Base-by-base conservation (phyloP, 2,797 vertebrate species). In the Apodemus agrarius region DNA sequence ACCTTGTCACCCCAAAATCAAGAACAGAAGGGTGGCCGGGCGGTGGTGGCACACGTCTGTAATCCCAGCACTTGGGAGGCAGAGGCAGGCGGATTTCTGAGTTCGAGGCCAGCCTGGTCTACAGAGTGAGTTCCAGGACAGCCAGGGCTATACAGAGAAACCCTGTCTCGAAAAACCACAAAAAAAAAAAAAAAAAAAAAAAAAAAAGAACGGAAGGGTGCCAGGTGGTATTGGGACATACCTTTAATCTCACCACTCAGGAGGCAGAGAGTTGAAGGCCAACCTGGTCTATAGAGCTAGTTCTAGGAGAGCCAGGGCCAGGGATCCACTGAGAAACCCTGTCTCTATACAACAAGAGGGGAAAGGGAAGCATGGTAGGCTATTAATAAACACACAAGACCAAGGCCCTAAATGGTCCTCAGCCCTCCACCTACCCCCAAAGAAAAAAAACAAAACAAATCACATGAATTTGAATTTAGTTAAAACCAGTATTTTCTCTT, bases 391-490 rank as follows among this genome's bases (percentile, higher is more conserved):
- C 19, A 81, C 34, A 57, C 10, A 52, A 21, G 31, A n/a, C 49
- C 31, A 34, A n/a, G 31, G 21, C 22, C 6, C 34, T 57, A 26
- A 16, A 49, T 52, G 3, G 31, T 52, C 43, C 61, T 34, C 10
- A 65, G 29, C 82, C 40, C n/a, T 37, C 80, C 54, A 82, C 31
- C 19, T 21, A 17, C 65, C 65, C 74, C 22, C 74, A 75, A 52
- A 34, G 31, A 82, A 16, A 43, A 43, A 65, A 21, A 31, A 19
- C 24, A 79, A 79, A 46, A 31, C 59, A 67, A 72, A 24, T 80
- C 65, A 74, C 22, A 82, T 67, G 63, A 74, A 83, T 96, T 97
- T 92, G 52, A 78, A 75, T 46, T 92, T 93, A 40, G 57, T 91
- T 92, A 69, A 92, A 82, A 94, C 16, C 40, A 89, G 0, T 92